A percentile compares a stretch with the other conserved stretches of the same genome.
Conservation (phyloP, 1,140 invertebrate genomes). For the Maniola jurtina region DNA sequence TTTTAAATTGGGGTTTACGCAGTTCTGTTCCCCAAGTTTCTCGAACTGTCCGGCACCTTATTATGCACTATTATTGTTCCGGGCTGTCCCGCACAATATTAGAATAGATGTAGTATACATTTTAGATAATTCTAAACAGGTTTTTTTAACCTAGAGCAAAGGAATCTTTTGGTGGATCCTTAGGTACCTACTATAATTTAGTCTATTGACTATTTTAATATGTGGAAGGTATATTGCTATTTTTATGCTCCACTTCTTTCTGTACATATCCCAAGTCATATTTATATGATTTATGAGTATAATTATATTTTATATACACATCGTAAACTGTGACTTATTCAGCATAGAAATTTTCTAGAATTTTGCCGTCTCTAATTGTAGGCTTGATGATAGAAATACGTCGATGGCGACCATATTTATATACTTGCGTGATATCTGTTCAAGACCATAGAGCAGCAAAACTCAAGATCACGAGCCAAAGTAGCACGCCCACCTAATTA, state of each 20-base stretch:
- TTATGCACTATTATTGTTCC: no score
- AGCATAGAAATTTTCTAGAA: slow-evolving; percentile 33
- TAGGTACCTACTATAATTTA: background rate
- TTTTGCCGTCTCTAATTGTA: slow-evolving; percentile 52
- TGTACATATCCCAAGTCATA: background rate
- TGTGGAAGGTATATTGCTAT: background rate
- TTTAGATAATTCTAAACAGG: no score
- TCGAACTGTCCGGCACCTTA: no score
- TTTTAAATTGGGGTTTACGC: no score
- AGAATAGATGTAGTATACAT: no score
- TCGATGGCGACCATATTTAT: slow-evolving; percentile 50
- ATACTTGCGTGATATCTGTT: slow-evolving; percentile 34
- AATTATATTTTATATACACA: background rate
- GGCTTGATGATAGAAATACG: slow-evolving; percentile 61
- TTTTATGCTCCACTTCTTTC: background rate
- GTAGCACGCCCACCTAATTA: no score
- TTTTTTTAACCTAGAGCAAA: no score
- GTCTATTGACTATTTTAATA: background rate
- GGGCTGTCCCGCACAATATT: no score
- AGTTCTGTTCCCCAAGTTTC: no score
- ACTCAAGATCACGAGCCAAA: no score
- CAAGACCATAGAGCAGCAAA: slow-evolving; percentile 22
- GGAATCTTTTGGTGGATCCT: no score
- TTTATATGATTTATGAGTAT: background rate
- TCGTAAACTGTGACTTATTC: slow-evolving; percentile 20